Evolutionary conservation across 2,113 vertebrate species (phyloP).

Genomic region (Gavia stellata): DNA sequence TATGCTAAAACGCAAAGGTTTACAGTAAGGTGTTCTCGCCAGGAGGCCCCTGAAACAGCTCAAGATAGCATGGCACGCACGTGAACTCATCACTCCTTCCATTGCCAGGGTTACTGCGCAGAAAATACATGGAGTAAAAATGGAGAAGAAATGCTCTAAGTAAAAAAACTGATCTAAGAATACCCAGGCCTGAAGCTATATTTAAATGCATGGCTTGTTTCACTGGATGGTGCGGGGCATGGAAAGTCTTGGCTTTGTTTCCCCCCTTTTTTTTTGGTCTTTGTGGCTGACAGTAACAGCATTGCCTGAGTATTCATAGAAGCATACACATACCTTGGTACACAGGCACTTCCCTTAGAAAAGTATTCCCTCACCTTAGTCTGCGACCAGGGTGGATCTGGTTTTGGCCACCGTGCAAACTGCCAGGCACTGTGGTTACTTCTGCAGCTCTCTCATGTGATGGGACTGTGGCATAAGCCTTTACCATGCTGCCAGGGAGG

Average conservation of each 20-base stretch:
- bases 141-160: background rate
- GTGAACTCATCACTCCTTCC: background rate
- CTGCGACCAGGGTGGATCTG: rapidly evolving
- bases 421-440: background rate
- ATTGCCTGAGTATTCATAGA: background rate
- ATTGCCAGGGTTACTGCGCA: background rate
- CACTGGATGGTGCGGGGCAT: background rate
- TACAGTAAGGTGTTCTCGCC: background rate
- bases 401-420: background rate
- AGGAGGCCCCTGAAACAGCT: background rate
- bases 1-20: background rate
- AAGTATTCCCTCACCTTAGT: background rate
- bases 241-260: background rate
- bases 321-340: background rate
- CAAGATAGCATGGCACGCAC: background rate
- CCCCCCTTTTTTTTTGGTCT: rapidly evolving
- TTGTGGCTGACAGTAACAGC: background rate
- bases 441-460: background rate
- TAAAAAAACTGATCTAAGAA: background rate
- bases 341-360: background rate
- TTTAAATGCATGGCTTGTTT: background rate
- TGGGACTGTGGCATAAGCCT: background rate
- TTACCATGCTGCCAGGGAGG: background rate
- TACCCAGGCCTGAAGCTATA: background rate
- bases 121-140: background rate